Percentiles rank a stretch among this genome's conserved stretches.
These are phyloP conservation scores for Ceratosolen solmsi DNA, from an alignment of 1,140 invertebrate species.

Conservation along the genomic window DNA sequence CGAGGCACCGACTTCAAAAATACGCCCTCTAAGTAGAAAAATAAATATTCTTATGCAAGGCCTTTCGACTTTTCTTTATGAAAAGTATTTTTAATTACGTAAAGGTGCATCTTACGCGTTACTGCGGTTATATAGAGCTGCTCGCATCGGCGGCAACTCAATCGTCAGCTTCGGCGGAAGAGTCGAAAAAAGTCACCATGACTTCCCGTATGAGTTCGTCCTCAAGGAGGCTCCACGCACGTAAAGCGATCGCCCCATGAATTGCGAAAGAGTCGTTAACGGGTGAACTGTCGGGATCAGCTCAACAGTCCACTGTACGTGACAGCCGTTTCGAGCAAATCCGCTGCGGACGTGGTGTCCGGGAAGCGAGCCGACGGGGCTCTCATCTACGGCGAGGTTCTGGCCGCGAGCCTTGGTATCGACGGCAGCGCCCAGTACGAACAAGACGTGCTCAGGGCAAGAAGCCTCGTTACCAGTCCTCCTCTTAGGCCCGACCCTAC, in stretches of 20 bases:
- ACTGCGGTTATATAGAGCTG: too few species aligned
- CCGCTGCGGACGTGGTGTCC: conserved; percentile 79
- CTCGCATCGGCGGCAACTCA: too few species aligned
- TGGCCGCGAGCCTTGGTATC: conserved; percentile 82
- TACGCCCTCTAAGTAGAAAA: too few species aligned
- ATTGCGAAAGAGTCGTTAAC: not conserved
- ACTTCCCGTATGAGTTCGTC: not conserved
- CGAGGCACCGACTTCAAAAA: too few species aligned
- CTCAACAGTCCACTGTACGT: conserved; percentile 85
- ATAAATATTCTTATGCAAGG: too few species aligned
- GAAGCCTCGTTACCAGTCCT: conserved; percentile 79
- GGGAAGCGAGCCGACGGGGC: conserved; percentile 72
- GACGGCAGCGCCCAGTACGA: conserved; percentile 75
- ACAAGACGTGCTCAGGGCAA: conserved; percentile 65
- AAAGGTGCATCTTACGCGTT: too few species aligned
- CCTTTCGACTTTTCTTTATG: too few species aligned
- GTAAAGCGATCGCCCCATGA: not conserved
- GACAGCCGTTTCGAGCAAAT: conserved; percentile 83
- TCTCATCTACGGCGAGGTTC: conserved; percentile 85
- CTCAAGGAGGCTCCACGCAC: not conserved
- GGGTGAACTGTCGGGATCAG: conserved; percentile 58
- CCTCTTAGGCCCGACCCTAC: conserved; percentile 85
- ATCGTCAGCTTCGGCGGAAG: too few species aligned
- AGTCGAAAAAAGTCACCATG: too few species aligned
- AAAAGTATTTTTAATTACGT: too few species aligned